Evolutionary conservation across 2,797 vertebrate species (phyloP).

Genomic region (Melanogrammus aeglefinus): DNA sequence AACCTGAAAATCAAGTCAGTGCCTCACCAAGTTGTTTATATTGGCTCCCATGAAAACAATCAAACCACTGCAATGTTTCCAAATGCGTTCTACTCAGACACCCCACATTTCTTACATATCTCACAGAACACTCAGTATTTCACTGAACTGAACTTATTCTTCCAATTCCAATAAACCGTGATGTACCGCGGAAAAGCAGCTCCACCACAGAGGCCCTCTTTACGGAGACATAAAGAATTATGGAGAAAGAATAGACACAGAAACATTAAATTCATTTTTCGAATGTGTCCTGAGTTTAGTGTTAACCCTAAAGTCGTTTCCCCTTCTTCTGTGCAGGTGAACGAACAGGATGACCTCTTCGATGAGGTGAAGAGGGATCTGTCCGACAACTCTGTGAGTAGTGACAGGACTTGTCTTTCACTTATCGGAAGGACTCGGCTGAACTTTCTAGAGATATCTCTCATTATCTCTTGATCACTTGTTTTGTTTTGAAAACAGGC

Average conservation of each 20-base stretch:
- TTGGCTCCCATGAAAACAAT: not conserved
- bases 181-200: not conserved
- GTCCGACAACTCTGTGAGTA: conserved; percentile 55
- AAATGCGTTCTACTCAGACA: not conserved
- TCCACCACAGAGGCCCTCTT: not conserved
- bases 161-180: not conserved
- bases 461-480: conserved; percentile 4
- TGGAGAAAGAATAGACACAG: not conserved
- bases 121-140: not conserved
- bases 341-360: conserved; percentile 45
- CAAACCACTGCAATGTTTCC: too few species aligned
- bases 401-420: not conserved
- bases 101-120: not conserved
- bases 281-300: not conserved
- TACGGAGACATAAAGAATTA: not conserved
- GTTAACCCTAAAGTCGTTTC: not conserved
- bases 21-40: not conserved
- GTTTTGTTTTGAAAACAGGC: conserved; percentile 37
- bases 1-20: not conserved
- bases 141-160: not conserved
- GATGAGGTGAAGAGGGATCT: conserved; percentile 37
- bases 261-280: not conserved
- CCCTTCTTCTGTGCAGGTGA: conserved; percentile 32
- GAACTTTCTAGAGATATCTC: not conserved
- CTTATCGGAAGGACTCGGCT: not conserved